Evolutionary conservation across 1,140 invertebrate species (phyloP), one percentile per base, ranked within the genome.

Genomic region (Drosophila biarmipes): DNA sequence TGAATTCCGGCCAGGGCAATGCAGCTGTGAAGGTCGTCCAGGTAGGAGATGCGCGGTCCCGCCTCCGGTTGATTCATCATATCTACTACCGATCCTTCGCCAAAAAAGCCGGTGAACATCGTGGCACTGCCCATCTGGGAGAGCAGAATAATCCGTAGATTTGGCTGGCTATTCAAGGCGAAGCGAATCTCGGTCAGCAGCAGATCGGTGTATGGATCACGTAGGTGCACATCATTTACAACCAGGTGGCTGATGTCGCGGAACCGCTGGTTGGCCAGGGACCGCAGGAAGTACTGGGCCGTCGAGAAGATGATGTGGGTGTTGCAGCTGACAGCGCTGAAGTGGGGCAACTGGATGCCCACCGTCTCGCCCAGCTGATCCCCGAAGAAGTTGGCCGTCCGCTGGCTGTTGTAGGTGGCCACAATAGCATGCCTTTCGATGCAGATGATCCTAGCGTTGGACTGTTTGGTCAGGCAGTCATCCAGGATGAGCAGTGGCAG

Each of bases 201-300:
- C 91, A 99, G 98, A 92, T 99, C 98, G 74, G 96, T 96, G 86
- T 97, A 96, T 72, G 97, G 95, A 92, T 98, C 97, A 8, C 98
- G 93, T 91, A 99, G 97, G 91, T 99, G 98, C 38, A 98, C 95
- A 93, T 99, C 98, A 92, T 99, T 98, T 52, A 98, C 94, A 24
- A 98, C 94, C 37, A 98, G 93, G 91, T 99, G 98, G 0, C 97
- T 98, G 3, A 98, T 92, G 21, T 93, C 92, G 66, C 92, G 73
- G 11, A 84, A 68, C 21, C 94, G 68, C 93, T 94, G 38, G 6
- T 57, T 71, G 40, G 84, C 68, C 7, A 92, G 19, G 0, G 72
- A 77, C 6, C 91, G 76, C 7, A 92, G n/a, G 17, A 91, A 72
- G 35, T 76, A 73, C 48, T 71, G 58, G 0, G 86, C 62, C 6